Evolutionary conservation across 1,140 invertebrate genomes (phyloP).

Genomic region (Neodiprion lecontei): DNA sequence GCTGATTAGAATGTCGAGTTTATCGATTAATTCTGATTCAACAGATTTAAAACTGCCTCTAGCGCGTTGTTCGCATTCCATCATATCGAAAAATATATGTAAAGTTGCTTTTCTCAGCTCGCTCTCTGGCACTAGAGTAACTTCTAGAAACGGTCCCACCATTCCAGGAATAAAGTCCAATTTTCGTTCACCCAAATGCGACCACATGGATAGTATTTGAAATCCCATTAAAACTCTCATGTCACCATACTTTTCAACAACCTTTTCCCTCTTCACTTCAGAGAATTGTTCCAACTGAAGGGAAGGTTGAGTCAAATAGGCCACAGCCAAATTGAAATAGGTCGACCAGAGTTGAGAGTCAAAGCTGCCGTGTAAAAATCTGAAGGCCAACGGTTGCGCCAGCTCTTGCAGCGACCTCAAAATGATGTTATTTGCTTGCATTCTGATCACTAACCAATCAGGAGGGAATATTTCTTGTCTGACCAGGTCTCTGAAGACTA

Average conservation of each 20-base stretch:
- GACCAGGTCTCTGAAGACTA: slow-evolving; percentile 87
- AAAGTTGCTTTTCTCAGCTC: slow-evolving; percentile 89
- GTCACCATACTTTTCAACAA: slow-evolving; percentile 84
- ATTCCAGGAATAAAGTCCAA: slow-evolving; percentile 91
- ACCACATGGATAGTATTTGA: slow-evolving; percentile 95
- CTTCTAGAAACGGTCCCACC: slow-evolving; percentile 93
- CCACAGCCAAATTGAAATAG: slow-evolving; percentile 88
- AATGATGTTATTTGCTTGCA: slow-evolving; percentile 90
- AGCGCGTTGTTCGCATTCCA: slow-evolving; percentile 89
- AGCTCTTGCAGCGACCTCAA: slow-evolving; percentile 86
- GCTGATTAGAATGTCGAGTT: slow-evolving; percentile 89
- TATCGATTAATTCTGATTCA: slow-evolving; percentile 92
- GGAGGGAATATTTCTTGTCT: slow-evolving; percentile 84
- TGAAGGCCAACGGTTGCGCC: slow-evolving; percentile 83
- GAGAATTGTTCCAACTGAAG: slow-evolving; percentile 88
- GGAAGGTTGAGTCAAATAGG: slow-evolving; percentile 86
- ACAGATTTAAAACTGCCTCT: slow-evolving; percentile 87
- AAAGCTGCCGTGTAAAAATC: slow-evolving; percentile 76
- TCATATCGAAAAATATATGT: slow-evolving; percentile 96
- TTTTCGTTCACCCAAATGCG: slow-evolving; percentile 83
- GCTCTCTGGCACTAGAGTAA: slow-evolving; percentile 89
- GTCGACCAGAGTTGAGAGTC: slow-evolving; percentile 83
- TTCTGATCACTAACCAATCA: slow-evolving; percentile 94
- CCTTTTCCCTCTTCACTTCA: slow-evolving; percentile 78
- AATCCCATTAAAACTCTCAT: slow-evolving; percentile 94